phyloP scores from a whole-genome alignment of 2,888 invertebrate genomes.

The Macrophya annulata region DNA sequence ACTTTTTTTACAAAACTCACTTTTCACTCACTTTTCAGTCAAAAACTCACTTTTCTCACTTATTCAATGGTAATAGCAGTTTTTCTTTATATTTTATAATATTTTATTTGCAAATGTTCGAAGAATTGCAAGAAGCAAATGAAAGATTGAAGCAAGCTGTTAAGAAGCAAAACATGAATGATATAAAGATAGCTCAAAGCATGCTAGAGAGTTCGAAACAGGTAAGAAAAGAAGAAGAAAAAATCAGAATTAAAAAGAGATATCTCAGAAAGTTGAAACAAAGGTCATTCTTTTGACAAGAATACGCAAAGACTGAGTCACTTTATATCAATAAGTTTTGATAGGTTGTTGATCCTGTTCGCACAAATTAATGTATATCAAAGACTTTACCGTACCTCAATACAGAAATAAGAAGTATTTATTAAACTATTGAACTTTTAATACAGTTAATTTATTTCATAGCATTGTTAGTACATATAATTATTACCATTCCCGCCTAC shows the following conservation, averaged over 20 bases:
- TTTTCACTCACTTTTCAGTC: conserved; percentile 15
- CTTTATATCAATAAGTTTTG: neutral
- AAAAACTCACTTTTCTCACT: conserved; percentile 10
- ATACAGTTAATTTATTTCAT: neutral
- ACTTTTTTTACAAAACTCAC: conserved; percentile 1
- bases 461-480: neutral
- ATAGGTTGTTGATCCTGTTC: neutral
- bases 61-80: neutral
- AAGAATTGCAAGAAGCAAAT: neutral
- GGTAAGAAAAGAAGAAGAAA: neutral
- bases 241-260: conserved; percentile 6
- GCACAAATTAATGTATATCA: neutral
- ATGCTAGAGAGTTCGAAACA: conserved; percentile 7
- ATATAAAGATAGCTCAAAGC: conserved; percentile 25
- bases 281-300: neutral
- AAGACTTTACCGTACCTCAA: neutral
- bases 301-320: neutral
- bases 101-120: neutral
- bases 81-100: neutral
- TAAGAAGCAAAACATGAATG: neutral
- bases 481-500: neutral
- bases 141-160: neutral
- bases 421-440: conserved; percentile 8
- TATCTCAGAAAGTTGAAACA: conserved; percentile 1
- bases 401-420: neutral